phyloP scores from a whole-genome alignment of 2,113 vertebrate genomes.

The Delphinus delphis region DNA sequence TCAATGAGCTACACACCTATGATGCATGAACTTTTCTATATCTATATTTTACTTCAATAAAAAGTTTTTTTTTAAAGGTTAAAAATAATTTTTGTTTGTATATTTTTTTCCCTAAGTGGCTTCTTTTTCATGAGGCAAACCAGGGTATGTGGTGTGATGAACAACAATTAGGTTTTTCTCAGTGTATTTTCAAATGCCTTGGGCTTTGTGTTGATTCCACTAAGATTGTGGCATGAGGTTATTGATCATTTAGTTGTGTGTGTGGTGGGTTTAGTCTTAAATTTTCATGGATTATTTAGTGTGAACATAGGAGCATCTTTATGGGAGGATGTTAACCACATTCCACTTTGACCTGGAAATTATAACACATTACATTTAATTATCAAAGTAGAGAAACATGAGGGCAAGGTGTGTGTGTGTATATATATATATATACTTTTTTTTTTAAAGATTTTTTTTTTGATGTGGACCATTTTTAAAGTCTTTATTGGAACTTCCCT shows the following conservation, averaged over 20 bases:
- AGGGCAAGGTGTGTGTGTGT: neutral
- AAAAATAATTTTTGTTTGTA: neutral
- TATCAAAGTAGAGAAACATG: slow-evolving; percentile 13
- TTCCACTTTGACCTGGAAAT: neutral
- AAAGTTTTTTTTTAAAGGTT: neutral
- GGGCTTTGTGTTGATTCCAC: neutral
- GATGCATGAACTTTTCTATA: neutral
- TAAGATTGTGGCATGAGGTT: neutral
- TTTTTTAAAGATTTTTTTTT: no score
- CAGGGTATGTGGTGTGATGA: neutral
- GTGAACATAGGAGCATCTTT: neutral
- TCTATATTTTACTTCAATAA: neutral
- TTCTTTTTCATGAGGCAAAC: neutral
- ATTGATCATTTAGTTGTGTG: neutral
- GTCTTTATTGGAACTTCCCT: no score
- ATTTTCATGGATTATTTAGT: neutral
- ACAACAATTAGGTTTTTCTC: neutral
- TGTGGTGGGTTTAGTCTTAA: neutral
- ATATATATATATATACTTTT: no score
- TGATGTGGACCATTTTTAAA: no score
- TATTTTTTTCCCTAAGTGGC: neutral
- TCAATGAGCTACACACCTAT: neutral
- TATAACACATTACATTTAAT: neutral
- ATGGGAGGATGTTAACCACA: neutral
- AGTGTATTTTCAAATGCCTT: neutral